phyloP scores from a whole-genome alignment of 2,888 invertebrate genomes.

The Pseudococcus longispinus region DNA sequence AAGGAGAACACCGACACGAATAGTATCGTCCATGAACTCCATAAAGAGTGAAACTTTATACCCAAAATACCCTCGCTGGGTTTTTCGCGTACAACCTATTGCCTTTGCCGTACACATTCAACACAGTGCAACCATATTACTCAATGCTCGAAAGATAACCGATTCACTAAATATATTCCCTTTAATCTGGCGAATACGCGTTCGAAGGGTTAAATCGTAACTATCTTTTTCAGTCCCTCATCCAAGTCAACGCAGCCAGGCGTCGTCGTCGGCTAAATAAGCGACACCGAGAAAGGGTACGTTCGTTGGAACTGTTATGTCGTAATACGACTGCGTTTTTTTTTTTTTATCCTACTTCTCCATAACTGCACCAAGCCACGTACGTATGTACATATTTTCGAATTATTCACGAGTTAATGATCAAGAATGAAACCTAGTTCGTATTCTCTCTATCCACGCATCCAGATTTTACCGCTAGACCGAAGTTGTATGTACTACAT shows the following conservation, averaged over 20 bases:
- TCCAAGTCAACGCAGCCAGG: not conserved
- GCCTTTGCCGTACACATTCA: not conserved
- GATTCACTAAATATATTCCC: conserved; percentile 13
- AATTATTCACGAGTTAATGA: conserved; percentile 28
- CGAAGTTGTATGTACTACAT: not conserved
- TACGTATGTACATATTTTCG: not conserved
- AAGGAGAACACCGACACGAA: not conserved
- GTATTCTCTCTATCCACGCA: not conserved
- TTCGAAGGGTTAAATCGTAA: conserved; percentile 13
- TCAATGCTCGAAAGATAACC: conserved; percentile 24
- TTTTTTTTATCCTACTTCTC: not conserved
- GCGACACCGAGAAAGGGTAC: not conserved
- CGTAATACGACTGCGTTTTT: not conserved
- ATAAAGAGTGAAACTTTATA: not conserved
- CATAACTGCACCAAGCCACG: not conserved
- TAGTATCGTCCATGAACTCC: not conserved
- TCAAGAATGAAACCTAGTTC: not conserved
- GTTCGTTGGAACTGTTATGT: no score
- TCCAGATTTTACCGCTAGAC: not conserved
- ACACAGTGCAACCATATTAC: not conserved
- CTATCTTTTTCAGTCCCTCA: not conserved
- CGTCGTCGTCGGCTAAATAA: not conserved
- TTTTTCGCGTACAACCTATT: not conserved
- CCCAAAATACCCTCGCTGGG: not conserved
- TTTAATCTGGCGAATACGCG: conserved; percentile 1